phyloP scores from a whole-genome alignment of 1,140 invertebrate species.

The Wasmannia auropunctata region DNA sequence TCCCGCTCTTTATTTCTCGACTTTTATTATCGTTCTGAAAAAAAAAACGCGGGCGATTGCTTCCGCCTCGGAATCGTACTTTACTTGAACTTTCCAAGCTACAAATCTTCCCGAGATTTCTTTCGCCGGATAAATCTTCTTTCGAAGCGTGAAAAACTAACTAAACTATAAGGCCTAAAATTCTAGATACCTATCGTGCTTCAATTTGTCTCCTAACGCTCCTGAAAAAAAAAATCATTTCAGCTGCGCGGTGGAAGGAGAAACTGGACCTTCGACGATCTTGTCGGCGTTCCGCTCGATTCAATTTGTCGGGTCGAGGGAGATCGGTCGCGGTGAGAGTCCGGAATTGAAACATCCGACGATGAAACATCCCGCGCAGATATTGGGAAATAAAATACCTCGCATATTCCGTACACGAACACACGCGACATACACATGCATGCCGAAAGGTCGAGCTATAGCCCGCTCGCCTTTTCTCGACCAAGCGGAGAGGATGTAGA shows the following conservation, averaged over 20 bases:
- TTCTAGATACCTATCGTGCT: neutral
- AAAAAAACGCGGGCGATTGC: constrained; percentile 1
- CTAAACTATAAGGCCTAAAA: neutral
- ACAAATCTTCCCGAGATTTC: neutral
- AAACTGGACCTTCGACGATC: constrained; percentile 11
- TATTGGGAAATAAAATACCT: constrained; percentile 81
- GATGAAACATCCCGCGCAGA: constrained; percentile 47
- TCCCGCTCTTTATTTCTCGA: constrained; percentile 15
- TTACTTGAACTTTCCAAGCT: neutral
- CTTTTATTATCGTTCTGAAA: constrained; percentile 14
- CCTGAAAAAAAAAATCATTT: constrained; percentile 13
- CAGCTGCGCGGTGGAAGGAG: neutral
- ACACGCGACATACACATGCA: neutral
- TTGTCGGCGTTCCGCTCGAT: constrained; percentile 47
- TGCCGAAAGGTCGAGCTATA: constrained; percentile 1
- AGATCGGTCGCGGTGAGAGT: constrained; percentile 58
- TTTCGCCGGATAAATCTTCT: neutral
- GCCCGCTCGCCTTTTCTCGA: neutral
- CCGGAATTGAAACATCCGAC: constrained; percentile 77
- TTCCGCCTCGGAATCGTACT: constrained; percentile 7
- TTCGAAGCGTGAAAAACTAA: neutral
- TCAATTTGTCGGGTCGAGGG: constrained; percentile 71
- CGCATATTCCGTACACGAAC: constrained; percentile 74
- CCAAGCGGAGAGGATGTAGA: constrained; percentile 60
- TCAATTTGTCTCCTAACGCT: constrained; percentile 21